These are phyloP conservation scores for Lepidostoma basale DNA, from an alignment of 1,140 invertebrate genomes.

Conservation along the genomic window DNA sequence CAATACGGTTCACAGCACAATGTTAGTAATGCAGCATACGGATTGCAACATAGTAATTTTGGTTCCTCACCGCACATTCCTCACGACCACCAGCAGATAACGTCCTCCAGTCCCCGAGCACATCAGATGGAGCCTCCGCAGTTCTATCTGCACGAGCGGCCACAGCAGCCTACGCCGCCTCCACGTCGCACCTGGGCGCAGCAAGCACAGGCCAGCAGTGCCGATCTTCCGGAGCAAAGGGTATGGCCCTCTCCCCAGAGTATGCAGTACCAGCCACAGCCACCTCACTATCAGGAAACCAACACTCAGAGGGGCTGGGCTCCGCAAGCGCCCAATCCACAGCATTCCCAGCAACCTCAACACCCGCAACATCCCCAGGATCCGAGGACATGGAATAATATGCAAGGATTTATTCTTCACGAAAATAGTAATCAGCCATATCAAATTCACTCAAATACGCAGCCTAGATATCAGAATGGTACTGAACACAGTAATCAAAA, in stretches of 20 bases:
- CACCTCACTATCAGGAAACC: conserved; percentile 37
- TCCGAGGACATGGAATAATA: conserved; percentile 49
- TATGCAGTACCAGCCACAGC: conserved; percentile 36
- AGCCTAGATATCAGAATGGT: conserved; percentile 56
- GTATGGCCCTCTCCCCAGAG: conserved; percentile 54
- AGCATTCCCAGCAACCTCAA: conserved; percentile 14
- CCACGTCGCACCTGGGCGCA: conserved; percentile 77
- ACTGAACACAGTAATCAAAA: conserved; percentile 49
- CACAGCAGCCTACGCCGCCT: conserved; percentile 60
- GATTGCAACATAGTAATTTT: conserved; percentile 52
- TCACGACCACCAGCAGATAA: conserved; percentile 49
- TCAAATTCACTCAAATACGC: conserved; percentile 52
- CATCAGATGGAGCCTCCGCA: conserved; percentile 58
- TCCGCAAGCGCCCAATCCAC: conserved; percentile 51
- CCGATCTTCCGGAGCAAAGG: conserved; percentile 54
- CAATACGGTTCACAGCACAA: conserved; percentile 67
- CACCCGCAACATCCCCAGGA: too few relatives aligned
- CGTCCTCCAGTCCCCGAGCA: conserved; percentile 58
- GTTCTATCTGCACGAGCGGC: conserved; percentile 74
- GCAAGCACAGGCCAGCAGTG: conserved; percentile 63
- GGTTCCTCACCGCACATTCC: conserved; percentile 66
- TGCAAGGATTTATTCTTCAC: conserved; percentile 54
- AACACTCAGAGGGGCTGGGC: conserved; percentile 52
- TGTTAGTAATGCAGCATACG: conserved; percentile 51
- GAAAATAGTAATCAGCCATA: conserved; percentile 51